Evolutionary conservation across 2,888 invertebrate genomes (phyloP).

Genomic region (Athetis lepigone): DNA sequence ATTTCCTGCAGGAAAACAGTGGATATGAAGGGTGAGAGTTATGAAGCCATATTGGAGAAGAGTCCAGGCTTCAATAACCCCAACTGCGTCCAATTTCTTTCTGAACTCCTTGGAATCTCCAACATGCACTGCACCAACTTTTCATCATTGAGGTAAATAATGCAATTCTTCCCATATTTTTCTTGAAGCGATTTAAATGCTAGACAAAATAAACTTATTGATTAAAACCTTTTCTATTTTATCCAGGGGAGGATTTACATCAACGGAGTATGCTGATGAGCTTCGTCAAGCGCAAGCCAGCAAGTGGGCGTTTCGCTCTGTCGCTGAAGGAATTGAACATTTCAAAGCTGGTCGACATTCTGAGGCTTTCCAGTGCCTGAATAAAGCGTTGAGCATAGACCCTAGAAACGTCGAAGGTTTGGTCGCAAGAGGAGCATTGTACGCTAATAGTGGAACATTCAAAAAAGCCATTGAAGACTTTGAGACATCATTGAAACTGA

Average conservation of each 20-base stretch:
- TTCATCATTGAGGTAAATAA: slow-evolving; percentile 92
- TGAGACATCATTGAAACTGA: slow-evolving; percentile 96
- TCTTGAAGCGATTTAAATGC: no score
- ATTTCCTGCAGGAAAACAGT: slow-evolving; percentile 92
- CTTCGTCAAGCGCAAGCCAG: slow-evolving; percentile 97
- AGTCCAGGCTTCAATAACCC: slow-evolving; percentile 97
- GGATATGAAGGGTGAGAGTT: slow-evolving; percentile 95
- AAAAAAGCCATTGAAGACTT: slow-evolving; percentile 98
- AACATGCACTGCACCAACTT: slow-evolving; percentile 93
- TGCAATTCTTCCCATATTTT: neutral
- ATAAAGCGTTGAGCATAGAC: slow-evolving; percentile 97
- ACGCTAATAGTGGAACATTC: slow-evolving; percentile 98
- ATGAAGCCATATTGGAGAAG: slow-evolving; percentile 95
- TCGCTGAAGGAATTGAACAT: slow-evolving; percentile 98
- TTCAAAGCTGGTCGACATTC: slow-evolving; percentile 98
- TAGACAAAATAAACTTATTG: neutral
- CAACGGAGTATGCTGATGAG: slow-evolving; percentile 95
- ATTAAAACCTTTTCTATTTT: slow-evolving; percentile 10
- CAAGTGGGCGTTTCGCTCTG: slow-evolving; percentile 98
- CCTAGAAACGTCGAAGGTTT: slow-evolving; percentile 97
- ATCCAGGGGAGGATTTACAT: slow-evolving; percentile 93
- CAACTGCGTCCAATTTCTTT: slow-evolving; percentile 95
- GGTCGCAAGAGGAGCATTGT: slow-evolving; percentile 97
- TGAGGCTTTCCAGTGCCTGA: slow-evolving; percentile 98
- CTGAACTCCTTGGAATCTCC: slow-evolving; percentile 93